Evolutionary conservation across 2,888 invertebrate genomes (phyloP), one percentile per base, ranked within the genome.

Genomic region (Ophioninae sp.): DNA sequence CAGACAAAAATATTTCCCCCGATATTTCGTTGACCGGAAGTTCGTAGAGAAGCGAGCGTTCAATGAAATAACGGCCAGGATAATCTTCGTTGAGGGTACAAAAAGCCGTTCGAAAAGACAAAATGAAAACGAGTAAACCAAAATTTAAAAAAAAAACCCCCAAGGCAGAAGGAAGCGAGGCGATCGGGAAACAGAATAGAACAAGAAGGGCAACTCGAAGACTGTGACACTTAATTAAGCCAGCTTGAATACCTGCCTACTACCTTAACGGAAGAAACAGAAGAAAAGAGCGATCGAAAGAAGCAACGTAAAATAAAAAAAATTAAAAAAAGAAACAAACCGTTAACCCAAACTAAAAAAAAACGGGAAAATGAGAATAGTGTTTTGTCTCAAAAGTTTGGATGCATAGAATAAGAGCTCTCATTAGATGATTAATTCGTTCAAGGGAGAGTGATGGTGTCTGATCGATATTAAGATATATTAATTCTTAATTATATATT

Each of bases 161-260:
- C 64, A 79, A 82, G 65, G 74, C 74, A 82, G 82, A 86, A 79
- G 75, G 84, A 82, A 86, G 37, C 20, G 74, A 74, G 22, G 59
- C 75, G 81, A 71, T 75, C 61, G 68, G 79, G 71, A 78, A 74
- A 63, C 69, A 74, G 61, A 68, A 13, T 23, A 59, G 44, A 68
- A 72, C 41, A 75, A 61, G 79, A 87, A 86, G 85, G 87, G 88
- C 88, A 88, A 90, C 90, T 89, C 87, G 87, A 90, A 90, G 91
- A 90, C 91, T 90, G 90, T 90, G 89, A 91, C 88, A 90, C 87
- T 90, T 91, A 88, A 89, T 87, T 90, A 90, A 92, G 92, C 91
- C 92, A 92, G 92, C 92, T 92, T 92, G 89, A 85, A 92, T 92
- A 91, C 91, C 93, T 93, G 92, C 92, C 92, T 92, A 91, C 82